phyloP scores from a whole-genome alignment of 2,797 vertebrate species.

The Salmo trutta region DNA sequence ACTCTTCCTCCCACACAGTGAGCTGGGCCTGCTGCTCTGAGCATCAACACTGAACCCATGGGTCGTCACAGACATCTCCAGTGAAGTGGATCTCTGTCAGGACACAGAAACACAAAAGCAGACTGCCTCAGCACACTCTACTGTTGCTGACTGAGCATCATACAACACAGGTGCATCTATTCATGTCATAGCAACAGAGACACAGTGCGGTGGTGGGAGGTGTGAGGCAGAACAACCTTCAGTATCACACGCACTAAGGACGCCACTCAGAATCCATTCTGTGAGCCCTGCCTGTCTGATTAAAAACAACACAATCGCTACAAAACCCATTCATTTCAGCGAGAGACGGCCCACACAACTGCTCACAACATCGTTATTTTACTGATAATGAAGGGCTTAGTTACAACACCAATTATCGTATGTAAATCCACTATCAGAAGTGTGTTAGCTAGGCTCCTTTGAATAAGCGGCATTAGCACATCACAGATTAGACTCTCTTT shows the following conservation, averaged over 20 bases:
- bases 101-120: constrained; percentile 43
- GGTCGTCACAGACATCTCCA: constrained; percentile 64
- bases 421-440: constrained; percentile 65
- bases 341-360: constrained; percentile 24
- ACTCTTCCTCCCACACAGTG: constrained; percentile 49
- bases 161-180: constrained; percentile 48
- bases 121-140: constrained; percentile 22
- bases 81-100: constrained; percentile 77
- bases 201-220: constrained; percentile 38
- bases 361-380: constrained; percentile 51
- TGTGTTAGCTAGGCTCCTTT: constrained; percentile 46
- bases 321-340: constrained; percentile 13
- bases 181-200: constrained; percentile 57
- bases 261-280: constrained; percentile 24
- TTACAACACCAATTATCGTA: constrained; percentile 65
- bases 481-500: constrained; percentile 38
- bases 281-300: constrained; percentile 16
- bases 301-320: constrained; percentile 32
- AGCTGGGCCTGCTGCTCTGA: constrained; percentile 52
- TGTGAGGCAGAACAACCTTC: constrained; percentile 33
- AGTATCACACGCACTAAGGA: constrained; percentile 13
- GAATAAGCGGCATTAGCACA: constrained; percentile 58
- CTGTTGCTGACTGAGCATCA: constrained; percentile 19
- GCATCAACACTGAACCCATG: constrained; percentile 50
- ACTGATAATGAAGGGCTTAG: constrained; percentile 59